Evolutionary conservation across 2,113 vertebrate species (phyloP).

Genomic region (Apus apus): DNA sequence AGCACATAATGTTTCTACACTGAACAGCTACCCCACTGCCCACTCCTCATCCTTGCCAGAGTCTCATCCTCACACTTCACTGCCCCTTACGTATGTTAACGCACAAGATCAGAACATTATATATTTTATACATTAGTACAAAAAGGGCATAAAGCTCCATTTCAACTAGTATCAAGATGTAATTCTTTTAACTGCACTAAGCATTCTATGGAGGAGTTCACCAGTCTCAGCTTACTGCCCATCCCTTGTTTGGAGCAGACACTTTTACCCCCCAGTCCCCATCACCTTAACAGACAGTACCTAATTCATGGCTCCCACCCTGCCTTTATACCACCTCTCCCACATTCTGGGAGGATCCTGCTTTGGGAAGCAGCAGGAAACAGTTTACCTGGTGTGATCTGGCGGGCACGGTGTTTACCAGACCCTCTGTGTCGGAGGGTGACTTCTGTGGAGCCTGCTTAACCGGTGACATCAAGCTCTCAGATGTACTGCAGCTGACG

Average conservation of each 20-base stretch:
- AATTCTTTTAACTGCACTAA: neutral
- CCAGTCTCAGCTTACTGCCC: neutral
- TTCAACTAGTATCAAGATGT: neutral
- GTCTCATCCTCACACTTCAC: neutral
- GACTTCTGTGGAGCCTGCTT: conserved; percentile 88
- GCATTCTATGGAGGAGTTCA: neutral
- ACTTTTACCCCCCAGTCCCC: neutral
- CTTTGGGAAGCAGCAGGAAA: neutral
- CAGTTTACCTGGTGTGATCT: conserved; percentile 90
- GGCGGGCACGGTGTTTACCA: conserved; percentile 85
- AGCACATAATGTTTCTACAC: neutral
- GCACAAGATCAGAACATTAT: neutral
- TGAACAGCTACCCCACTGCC: neutral
- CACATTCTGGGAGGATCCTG: neutral
- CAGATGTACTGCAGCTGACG: conserved; percentile 89
- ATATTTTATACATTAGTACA: neutral
- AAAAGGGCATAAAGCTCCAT: neutral
- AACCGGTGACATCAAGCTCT: conserved; percentile 86
- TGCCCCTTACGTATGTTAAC: neutral
- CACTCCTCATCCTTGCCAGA: neutral
- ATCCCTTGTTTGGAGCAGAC: neutral
- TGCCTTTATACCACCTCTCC: neutral
- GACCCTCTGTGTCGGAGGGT: conserved; percentile 86
- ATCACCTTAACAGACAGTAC: neutral
- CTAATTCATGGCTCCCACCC: neutral